These are phyloP conservation scores for Propithecus coquereli DNA, from an alignment of 2,113 vertebrate genomes.

Conservation along the genomic window DNA sequence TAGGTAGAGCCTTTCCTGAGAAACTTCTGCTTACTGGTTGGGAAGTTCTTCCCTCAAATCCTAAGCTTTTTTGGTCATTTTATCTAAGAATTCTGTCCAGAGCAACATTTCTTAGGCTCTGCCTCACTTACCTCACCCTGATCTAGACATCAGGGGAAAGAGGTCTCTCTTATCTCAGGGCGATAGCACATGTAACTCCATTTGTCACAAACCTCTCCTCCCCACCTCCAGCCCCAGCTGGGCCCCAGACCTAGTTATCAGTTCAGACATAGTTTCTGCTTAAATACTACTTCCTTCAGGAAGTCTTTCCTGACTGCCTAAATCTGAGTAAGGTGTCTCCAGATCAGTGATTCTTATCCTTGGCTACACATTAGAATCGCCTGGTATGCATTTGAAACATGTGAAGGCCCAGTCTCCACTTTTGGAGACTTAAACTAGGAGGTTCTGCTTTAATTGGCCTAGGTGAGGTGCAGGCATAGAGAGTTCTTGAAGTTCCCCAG, in stretches of 20 bases:
- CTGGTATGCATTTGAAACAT: not conserved
- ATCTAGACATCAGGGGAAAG: not conserved
- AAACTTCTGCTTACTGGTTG: not conserved
- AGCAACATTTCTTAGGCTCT: not conserved
- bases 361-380: not conserved
- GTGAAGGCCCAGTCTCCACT: not conserved
- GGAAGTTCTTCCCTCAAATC: not conserved
- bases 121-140: not conserved
- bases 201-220: not conserved
- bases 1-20: not conserved
- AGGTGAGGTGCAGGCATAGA: not conserved
- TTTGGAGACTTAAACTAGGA: not conserved
- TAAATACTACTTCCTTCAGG: not conserved
- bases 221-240: fast-evolving
- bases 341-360: not conserved
- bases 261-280: not conserved
- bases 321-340: not conserved
- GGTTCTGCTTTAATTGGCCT: not conserved
- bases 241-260: not conserved
- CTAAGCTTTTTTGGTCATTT: not conserved
- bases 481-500: not conserved
- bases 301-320: not conserved
- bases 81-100: not conserved
- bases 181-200: too few species aligned
- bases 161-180: not conserved